Percentiles rank a stretch among this genome's conserved stretches.
Conservation (phyloP, 1,140 invertebrate genomes). For the Drosophila kohkoa region DNA sequence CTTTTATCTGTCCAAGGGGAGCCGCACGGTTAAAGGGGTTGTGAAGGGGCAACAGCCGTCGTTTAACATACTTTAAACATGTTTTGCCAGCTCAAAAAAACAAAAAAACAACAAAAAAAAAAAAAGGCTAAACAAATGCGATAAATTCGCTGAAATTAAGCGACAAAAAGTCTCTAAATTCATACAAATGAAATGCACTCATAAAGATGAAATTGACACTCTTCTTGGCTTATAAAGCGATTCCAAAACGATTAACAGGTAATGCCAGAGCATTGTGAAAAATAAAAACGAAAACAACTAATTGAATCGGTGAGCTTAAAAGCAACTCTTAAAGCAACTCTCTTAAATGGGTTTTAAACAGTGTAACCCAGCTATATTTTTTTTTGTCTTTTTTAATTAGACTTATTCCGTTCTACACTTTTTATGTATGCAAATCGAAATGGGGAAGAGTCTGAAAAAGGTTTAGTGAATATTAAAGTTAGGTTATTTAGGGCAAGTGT, state of each 20-base stretch:
- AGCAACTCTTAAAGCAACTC: neutral
- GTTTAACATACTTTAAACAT: conserved; percentile 79
- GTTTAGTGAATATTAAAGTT: no score
- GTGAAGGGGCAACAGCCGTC: conserved; percentile 39
- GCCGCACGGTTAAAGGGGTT: conserved; percentile 5
- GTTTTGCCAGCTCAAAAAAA: conserved; percentile 51
- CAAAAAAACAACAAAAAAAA: neutral
- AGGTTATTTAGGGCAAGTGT: no score
- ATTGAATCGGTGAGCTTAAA: neutral
- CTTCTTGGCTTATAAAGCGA: conserved; percentile 12
- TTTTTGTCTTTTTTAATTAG: conserved; percentile 1
- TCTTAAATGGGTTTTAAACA: neutral
- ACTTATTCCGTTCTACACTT: neutral
- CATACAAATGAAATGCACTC: conserved; percentile 26
- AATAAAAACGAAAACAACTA: neutral
- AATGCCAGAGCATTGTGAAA: conserved; percentile 40
- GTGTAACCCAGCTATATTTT: neutral
- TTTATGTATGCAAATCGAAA: no score
- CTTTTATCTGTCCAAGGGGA: conserved; percentile 74
- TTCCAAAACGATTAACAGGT: conserved; percentile 40
- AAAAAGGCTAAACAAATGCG: conserved; percentile 51
- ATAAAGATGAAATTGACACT: conserved; percentile 40
- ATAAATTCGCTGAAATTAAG: conserved; percentile 68
- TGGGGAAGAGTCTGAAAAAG: no score
- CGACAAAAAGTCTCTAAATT: conserved; percentile 25